Base-by-base conservation (phyloP, 2,797 vertebrate species). In the Gobionotothen gibberifrons region DNA sequence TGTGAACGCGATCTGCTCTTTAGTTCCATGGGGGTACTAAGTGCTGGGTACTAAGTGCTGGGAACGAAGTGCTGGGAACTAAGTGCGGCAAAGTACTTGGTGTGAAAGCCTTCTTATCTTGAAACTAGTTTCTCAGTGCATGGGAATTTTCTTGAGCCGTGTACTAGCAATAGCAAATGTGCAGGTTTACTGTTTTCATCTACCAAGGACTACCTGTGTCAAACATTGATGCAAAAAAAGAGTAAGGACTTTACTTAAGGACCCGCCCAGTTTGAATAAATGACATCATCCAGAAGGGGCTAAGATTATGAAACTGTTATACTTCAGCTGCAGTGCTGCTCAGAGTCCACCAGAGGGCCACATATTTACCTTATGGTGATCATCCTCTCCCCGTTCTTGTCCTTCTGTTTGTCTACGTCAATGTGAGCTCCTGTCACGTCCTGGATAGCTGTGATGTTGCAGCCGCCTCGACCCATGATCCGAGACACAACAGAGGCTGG, bases 371-470 rank as follows among this genome's bases (percentile, higher is more conserved):
- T 97, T 92, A 99, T 99, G 77, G 98, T 99, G 90, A 99, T 99
- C 98, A 99, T 99, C 90, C 98, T 96, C 86, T 99, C 98, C 68
- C 98, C 98, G 36, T 99, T 99, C 90, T 99, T 99, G 95, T 99
- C 98, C 91, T 99, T 99, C 91, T 99, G 98, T 86, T 99, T 99
- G 95, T 99, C 98, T 72, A 99, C 98, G 1, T 99, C 98, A 83
- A 99, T 99, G 89, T 99, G 98, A 74, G 98, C 98, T 72, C 98
- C 98, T 17, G 98, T 99, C 88, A 99, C 98, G 77, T 99, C 98
- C 84, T 99, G 98, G 91, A 99, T 99, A 63, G 98, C 98, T 57
- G 98, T 99, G 87, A 99, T 98, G 92, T 99, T 99, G 91, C 98
- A 99, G 78, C 98, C 98, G 59, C 98, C 98, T 94, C 98, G 92